Evolutionary conservation across 2,797 vertebrate genomes (phyloP).

Genomic region (Sebastolobus altivelis): DNA sequence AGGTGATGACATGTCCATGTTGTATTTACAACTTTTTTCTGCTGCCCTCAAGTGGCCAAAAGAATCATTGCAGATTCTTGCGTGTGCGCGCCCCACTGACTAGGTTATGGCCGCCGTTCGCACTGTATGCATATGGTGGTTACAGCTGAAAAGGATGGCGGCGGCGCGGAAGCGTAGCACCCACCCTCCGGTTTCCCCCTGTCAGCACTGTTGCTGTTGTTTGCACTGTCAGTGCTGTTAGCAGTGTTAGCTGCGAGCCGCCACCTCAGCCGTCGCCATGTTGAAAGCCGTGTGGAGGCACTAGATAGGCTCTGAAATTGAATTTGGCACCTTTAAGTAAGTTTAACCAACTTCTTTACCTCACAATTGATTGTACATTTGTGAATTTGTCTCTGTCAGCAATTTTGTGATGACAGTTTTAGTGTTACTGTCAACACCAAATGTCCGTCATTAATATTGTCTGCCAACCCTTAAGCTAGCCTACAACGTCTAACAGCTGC

Average conservation of each 20-base stretch:
- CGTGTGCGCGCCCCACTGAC: too few relatives aligned
- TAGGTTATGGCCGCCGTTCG: too few relatives aligned
- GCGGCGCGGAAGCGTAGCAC: too few relatives aligned
- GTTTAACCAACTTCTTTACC: not conserved
- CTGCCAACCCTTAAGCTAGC: constrained; percentile 7
- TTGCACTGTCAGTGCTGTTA: not conserved
- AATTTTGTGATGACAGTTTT: constrained; percentile 17
- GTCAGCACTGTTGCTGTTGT: not conserved
- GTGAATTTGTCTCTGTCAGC: constrained; percentile 6
- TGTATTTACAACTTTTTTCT: too few relatives aligned
- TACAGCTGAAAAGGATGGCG: too few relatives aligned
- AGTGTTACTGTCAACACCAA: constrained; percentile 20
- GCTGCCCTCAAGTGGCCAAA: too few relatives aligned
- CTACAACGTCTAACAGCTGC: constrained; percentile 30
- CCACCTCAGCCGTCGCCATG: not conserved
- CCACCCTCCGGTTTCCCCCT: not conserved
- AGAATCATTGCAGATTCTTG: too few relatives aligned
- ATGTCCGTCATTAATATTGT: constrained; percentile 12
- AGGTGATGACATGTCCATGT: too few relatives aligned
- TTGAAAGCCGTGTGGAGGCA: not conserved
- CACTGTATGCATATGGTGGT: too few relatives aligned
- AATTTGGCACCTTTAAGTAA: not conserved
- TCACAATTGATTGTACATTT: not conserved
- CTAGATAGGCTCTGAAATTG: not conserved
- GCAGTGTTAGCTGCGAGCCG: not conserved